These are phyloP conservation scores for Marmota flaviventris DNA, from an alignment of 2,113 vertebrate genomes.

Conservation along the genomic window DNA sequence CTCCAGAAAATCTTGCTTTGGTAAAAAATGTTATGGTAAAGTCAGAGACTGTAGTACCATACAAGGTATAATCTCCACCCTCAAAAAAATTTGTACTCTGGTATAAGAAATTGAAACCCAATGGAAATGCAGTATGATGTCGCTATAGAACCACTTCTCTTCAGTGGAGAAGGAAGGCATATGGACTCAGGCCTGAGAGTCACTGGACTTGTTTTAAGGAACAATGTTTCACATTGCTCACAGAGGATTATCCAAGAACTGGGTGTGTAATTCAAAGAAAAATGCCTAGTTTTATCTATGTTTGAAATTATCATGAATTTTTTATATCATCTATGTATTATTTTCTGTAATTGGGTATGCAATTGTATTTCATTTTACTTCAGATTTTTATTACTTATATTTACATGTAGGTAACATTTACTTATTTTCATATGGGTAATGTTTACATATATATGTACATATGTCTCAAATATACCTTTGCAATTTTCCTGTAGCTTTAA, in stretches of 20 bases:
- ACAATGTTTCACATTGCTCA: neutral
- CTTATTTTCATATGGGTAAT: neutral
- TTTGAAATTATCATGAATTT: neutral
- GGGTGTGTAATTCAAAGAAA: neutral
- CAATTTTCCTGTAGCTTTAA: slow-evolving; percentile 61
- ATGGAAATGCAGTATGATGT: too few species aligned
- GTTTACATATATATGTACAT: neutral
- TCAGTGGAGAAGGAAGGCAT: neutral
- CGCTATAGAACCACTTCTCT: too few species aligned
- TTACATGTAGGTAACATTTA: neutral
- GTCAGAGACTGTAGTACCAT: too few species aligned
- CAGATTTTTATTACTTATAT: neutral
- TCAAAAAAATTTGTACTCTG: neutral
- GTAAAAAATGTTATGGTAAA: slow-evolving; percentile 11
- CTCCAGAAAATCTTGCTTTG: neutral
- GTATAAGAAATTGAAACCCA: neutral
- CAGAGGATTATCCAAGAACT: neutral
- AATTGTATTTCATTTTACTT: neutral
- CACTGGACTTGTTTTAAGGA: neutral
- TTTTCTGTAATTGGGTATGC: neutral
- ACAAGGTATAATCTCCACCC: neutral
- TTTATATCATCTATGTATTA: neutral
- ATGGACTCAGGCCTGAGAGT: neutral
- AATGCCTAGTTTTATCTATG: neutral
- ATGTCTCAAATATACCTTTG: neutral